Evolutionary conservation across 2,888 invertebrate species (phyloP), one percentile per base, ranked within the genome.

Genomic region (Ectemnius cavifrons): DNA sequence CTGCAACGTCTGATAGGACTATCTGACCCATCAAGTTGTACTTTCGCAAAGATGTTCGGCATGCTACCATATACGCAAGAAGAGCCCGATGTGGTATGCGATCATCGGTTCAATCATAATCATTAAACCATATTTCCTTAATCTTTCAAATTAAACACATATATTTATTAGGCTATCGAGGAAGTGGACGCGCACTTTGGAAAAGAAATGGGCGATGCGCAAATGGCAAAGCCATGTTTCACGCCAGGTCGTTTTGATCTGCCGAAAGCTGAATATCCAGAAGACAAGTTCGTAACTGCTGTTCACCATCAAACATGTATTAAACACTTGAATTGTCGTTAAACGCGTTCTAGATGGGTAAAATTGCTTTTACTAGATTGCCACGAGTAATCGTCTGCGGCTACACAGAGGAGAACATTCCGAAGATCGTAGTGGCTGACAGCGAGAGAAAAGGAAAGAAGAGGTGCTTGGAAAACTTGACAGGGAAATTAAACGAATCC

Each of bases 401-500:
- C 0, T 84, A 90, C 6, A 91, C 91, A 0, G 92, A 92, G 77
- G 91, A 92, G 67, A 90, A 91, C 67, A 91, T 93, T 77, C 93
- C 93, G 1, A 93, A 92, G 83, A 92, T 93, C 56, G 92, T 93
- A 2, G 91, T 93, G 46, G 93, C 92, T 63, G 92, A 93, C 60
- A 91, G 87, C 67, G 82, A 87, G 16, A 84, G 84, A 2, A 91
- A 89, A 64, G 90, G 88, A 2, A 86, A 85, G 62, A 85, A 78
- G n/a, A 83, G 80, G 8, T 86, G 86, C 71, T 62, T 87, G 0
- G 75, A 86, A 73, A 87, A 83, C 72, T 86, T 92, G 66, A 92
- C 94, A 11, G 92, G 93, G 81, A 93, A 93, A 84, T 91, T 95
- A 73, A 93, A 91, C 73, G 94, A 94, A 86, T 94, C 94, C 81